Evolutionary conservation across 2,797 vertebrate genomes (phyloP).

Genomic region (Dendrocincla tyrannina): DNA sequence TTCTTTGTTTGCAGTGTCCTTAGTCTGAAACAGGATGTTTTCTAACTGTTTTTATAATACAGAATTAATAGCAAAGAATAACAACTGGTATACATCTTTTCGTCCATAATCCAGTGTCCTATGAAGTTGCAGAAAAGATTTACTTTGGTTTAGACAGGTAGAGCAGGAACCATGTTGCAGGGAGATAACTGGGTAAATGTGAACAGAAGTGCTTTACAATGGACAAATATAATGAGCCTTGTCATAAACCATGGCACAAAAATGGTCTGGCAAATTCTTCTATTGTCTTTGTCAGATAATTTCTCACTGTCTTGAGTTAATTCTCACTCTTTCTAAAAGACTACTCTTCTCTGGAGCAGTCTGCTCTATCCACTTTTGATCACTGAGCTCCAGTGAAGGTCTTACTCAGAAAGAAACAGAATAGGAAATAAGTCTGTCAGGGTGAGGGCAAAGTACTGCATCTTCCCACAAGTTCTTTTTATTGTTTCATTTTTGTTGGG

Average conservation of each 20-base stretch:
- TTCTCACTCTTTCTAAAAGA: neutral
- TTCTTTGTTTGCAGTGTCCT: neutral
- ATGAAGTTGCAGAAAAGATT: neutral
- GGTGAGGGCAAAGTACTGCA: neutral
- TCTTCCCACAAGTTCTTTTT: neutral
- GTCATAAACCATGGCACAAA: neutral
- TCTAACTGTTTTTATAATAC: accelerated
- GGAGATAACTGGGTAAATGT: neutral
- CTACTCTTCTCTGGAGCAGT: accelerated
- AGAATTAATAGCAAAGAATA: neutral
- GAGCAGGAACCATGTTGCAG: neutral
- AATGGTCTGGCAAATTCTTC: neutral
- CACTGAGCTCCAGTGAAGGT: neutral
- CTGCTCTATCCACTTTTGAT: neutral
- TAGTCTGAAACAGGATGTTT: neutral
- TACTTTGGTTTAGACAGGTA: neutral
- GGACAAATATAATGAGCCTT: neutral
- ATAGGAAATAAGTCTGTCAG: neutral
- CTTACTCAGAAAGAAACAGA: neutral
- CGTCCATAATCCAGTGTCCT: neutral
- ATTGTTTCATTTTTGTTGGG: neutral
- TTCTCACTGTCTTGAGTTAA: neutral
- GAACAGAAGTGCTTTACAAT: neutral
- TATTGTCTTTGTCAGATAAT: neutral
- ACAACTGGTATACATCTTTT: accelerated